Conservation (phyloP, 2,888 invertebrate genomes). For the Neoitamus cyanurus region DNA sequence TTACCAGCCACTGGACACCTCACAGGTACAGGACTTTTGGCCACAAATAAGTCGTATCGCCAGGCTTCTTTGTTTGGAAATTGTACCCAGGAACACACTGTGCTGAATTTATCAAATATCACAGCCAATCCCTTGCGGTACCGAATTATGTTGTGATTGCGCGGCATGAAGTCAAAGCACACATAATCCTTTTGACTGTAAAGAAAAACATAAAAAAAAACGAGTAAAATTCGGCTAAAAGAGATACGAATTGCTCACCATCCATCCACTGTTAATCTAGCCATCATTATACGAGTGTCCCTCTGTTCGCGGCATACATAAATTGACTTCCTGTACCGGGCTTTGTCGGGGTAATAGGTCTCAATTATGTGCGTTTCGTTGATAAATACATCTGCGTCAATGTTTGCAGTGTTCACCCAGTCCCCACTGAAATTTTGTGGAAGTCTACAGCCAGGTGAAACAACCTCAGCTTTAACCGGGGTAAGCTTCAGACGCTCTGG, state of each 20-base stretch:
- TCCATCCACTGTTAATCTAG: slow-evolving; percentile 94
- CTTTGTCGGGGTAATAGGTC: slow-evolving; percentile 93
- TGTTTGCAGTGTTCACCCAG: slow-evolving; percentile 98
- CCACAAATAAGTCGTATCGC: slow-evolving; percentile 85
- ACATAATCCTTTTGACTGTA: slow-evolving; percentile 93
- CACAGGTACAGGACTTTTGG: slow-evolving; percentile 90
- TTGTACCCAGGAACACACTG: slow-evolving; percentile 94
- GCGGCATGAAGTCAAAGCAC: slow-evolving; percentile 95
- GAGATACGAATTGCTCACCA: slow-evolving; percentile 56
- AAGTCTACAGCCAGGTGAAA: slow-evolving; percentile 89
- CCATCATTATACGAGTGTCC: slow-evolving; percentile 94
- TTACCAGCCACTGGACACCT: slow-evolving; percentile 97
- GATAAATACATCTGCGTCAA: slow-evolving; percentile 92
- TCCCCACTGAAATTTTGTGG: slow-evolving; percentile 94
- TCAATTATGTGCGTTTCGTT: slow-evolving; percentile 97
- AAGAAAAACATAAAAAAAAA: slow-evolving; percentile 67
- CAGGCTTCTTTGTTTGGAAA: slow-evolving; percentile 86
- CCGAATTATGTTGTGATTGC: slow-evolving; percentile 94
- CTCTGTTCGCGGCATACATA: slow-evolving; percentile 95
- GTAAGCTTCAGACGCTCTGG: slow-evolving; percentile 88
- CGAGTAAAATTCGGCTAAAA: not conserved
- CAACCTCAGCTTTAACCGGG: slow-evolving; percentile 89
- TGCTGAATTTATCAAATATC: slow-evolving; percentile 89
- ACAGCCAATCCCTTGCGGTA: slow-evolving; percentile 89
- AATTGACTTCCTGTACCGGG: slow-evolving; percentile 86